phyloP scores from a whole-genome alignment of 1,140 invertebrate species.

The Cotesia vestalis region DNA sequence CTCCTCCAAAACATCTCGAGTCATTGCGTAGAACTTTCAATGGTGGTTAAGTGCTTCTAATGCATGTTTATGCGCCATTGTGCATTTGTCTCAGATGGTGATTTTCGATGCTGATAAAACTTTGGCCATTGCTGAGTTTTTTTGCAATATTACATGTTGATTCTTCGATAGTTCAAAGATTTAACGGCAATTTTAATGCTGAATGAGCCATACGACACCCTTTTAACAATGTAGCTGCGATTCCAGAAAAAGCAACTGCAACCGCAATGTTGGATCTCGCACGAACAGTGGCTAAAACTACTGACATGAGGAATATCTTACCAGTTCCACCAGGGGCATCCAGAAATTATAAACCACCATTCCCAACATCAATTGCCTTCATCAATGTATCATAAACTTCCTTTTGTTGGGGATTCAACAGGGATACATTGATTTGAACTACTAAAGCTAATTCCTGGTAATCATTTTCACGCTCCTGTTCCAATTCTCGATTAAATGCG shows the following conservation, averaged over 20 bases:
- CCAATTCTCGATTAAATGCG: slow-evolving; percentile 51
- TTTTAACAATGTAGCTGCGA: slow-evolving; percentile 48
- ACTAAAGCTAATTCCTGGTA: slow-evolving; percentile 42
- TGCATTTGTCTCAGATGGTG: background rate
- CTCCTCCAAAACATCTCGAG: slow-evolving; percentile 39
- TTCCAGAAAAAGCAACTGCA: slow-evolving; percentile 50
- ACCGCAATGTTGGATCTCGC: no score
- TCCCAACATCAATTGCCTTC: slow-evolving; percentile 49
- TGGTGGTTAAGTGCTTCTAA: background rate
- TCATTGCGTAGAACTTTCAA: slow-evolving; percentile 45
- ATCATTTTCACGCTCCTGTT: slow-evolving; percentile 54
- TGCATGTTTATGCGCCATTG: background rate
- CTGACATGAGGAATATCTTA: slow-evolving; percentile 54
- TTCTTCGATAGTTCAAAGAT: background rate
- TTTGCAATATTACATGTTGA: no score
- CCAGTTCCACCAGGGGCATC: slow-evolving; percentile 51
- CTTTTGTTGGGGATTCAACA: slow-evolving; percentile 57
- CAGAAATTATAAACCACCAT: slow-evolving; percentile 55
- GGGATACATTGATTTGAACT: slow-evolving; percentile 52
- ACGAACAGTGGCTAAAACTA: slow-evolving; percentile 52
- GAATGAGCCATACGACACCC: slow-evolving; percentile 47
- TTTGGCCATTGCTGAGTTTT: no score
- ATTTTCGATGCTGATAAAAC: no score
- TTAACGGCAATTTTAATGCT: slow-evolving; percentile 46
- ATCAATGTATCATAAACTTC: slow-evolving; percentile 55